phyloP scores from a whole-genome alignment of 2,797 vertebrate genomes.

The Philypnodon macrostomus region DNA sequence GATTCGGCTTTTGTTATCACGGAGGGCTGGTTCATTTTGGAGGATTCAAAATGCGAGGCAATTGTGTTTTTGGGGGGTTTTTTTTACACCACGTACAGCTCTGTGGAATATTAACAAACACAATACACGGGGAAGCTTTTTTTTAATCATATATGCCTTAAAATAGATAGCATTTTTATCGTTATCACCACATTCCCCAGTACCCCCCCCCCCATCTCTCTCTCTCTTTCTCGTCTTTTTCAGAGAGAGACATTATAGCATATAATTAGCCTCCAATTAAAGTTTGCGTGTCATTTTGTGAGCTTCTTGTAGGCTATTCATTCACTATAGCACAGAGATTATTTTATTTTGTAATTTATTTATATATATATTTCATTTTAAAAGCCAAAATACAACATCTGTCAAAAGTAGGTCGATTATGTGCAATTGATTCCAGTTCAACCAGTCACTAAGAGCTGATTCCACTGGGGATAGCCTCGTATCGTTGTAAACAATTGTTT shows the following conservation, averaged over 20 bases:
- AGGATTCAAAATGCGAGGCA: constrained; percentile 41
- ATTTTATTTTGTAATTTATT: too few relatives aligned
- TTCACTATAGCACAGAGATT: too few relatives aligned
- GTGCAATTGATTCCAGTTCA: constrained; percentile 56
- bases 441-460: constrained; percentile 63
- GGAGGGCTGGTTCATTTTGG: constrained; percentile 49
- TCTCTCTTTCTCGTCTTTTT: constrained; percentile 1
- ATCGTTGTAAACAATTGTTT: background rate
- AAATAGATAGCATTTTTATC: constrained; percentile 19
- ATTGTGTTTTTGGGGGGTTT: constrained; percentile 38
- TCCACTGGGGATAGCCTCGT: constrained; percentile 40
- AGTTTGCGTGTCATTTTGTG: too few relatives aligned
- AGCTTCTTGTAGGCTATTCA: too few relatives aligned
- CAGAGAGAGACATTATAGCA: too few relatives aligned
- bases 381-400: constrained; percentile 25
- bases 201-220: too few relatives aligned
- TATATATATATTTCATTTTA: too few relatives aligned
- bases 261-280: too few relatives aligned
- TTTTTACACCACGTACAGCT: constrained; percentile 24
- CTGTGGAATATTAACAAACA: too few relatives aligned
- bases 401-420: constrained; percentile 62
- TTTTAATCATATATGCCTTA: constrained; percentile 18
- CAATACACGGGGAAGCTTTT: constrained; percentile 2
- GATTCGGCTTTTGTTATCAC: constrained; percentile 49
- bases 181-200: too few relatives aligned